Conservation (phyloP, 2,888 invertebrate genomes). For the Buathra laborator region DNA sequence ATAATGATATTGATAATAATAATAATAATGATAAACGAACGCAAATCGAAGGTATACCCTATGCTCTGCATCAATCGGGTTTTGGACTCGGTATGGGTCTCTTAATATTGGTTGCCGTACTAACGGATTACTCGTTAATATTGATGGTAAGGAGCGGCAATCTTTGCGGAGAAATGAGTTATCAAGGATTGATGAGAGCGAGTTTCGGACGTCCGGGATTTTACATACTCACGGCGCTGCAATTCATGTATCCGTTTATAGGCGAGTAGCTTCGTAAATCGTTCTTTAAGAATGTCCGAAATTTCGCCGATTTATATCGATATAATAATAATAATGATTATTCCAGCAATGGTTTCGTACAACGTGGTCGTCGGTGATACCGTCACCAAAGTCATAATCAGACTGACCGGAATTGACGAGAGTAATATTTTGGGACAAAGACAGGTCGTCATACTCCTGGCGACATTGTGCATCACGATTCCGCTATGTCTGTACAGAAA, state of each 20-base stretch:
- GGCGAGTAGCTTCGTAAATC: constrained; percentile 86
- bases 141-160: constrained; percentile 92
- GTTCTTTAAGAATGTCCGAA: not conserved
- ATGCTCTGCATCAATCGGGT: constrained; percentile 92
- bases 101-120: constrained; percentile 89
- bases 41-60: constrained; percentile 89
- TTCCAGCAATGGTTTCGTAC: constrained; percentile 94
- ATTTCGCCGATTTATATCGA: not conserved
- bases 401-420: constrained; percentile 88
- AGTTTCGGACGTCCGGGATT: constrained; percentile 93
- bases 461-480: constrained; percentile 91
- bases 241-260: constrained; percentile 94
- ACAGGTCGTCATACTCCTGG: constrained; percentile 90
- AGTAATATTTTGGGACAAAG: constrained; percentile 88
- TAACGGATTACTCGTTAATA: constrained; percentile 93
- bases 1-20: not conserved
- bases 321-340: constrained; percentile 1
- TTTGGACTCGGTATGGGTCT: constrained; percentile 91
- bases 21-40: not conserved
- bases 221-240: constrained; percentile 90
- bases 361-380: constrained; percentile 96
- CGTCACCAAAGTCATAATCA: constrained; percentile 92
- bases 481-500: constrained; percentile 93
- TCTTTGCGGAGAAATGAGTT: constrained; percentile 91
- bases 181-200: constrained; percentile 92